Evolutionary conservation across 2,113 vertebrate species (phyloP).

Genomic region (Elephantulus edwardii): DNA sequence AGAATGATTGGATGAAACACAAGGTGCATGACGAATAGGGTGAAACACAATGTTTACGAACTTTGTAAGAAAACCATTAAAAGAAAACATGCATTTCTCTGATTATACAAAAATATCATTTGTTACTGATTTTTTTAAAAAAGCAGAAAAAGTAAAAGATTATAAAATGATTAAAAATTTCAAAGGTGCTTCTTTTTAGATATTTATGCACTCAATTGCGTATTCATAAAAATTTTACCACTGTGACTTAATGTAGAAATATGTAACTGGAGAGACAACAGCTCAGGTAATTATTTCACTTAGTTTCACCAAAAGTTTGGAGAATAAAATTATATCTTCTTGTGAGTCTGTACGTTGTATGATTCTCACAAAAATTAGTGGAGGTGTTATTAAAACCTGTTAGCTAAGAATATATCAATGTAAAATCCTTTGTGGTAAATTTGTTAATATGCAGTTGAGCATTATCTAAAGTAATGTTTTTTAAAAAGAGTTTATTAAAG

Average conservation of each 20-base stretch:
- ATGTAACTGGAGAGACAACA: background rate
- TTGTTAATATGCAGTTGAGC: background rate
- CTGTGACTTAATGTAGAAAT: slow-evolving; percentile 14
- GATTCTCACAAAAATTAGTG: slow-evolving; percentile 26
- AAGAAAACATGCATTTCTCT: background rate
- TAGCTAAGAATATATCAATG: slow-evolving; percentile 1
- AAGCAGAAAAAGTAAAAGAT: background rate
- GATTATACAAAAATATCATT: slow-evolving; percentile 24
- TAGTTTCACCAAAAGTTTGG: slow-evolving; percentile 9
- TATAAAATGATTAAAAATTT: background rate
- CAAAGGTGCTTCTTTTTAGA: background rate
- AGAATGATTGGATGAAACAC: no score
- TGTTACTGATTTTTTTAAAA: background rate
- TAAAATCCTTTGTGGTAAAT: background rate
- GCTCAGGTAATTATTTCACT: slow-evolving; percentile 38
- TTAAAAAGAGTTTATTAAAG: background rate
- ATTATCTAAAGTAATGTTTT: slow-evolving; percentile 26
- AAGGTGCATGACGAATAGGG: no score
- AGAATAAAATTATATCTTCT: slow-evolving; percentile 27
- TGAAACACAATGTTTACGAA: no score
- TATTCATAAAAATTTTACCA: background rate
- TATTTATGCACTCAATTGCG: background rate
- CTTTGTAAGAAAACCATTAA: no score
- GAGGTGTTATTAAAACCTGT: slow-evolving; percentile 20
- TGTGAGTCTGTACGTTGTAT: background rate